Percentiles rank a stretch among this genome's conserved stretches.
Conservation (phyloP, 2,113 vertebrate genomes). For the Lepidothrix coronata region DNA sequence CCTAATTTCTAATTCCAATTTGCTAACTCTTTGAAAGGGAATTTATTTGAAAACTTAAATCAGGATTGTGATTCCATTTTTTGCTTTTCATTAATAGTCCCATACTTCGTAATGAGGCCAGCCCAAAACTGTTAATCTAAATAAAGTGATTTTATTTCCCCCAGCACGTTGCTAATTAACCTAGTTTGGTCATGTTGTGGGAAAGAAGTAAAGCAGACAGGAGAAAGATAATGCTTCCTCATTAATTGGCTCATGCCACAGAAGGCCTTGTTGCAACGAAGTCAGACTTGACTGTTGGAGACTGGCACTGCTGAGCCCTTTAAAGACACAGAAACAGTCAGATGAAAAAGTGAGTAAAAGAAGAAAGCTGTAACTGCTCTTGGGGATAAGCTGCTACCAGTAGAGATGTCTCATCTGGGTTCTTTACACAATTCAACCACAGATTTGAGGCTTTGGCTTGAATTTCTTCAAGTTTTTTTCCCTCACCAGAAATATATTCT, state of each 20-base stretch:
- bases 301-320: background rate
- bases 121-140: constrained; percentile 28
- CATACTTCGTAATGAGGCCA: constrained; percentile 15
- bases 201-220: constrained; percentile 19
- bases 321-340: background rate
- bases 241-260: constrained; percentile 19
- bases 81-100: background rate
- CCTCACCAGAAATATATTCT: background rate
- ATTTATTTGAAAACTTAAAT: background rate
- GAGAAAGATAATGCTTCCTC: background rate
- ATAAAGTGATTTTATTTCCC: constrained; percentile 42
- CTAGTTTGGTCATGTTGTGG: constrained; percentile 20
- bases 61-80: background rate
- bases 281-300: background rate
- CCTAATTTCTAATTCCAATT: background rate
- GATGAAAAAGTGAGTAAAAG: background rate
- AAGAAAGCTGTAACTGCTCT: background rate
- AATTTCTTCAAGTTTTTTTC: background rate
- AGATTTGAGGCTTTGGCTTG: background rate
- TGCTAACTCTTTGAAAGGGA: background rate
- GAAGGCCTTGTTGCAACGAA: background rate
- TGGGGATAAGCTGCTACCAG: background rate
- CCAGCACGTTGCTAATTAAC: constrained; percentile 49
- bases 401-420: background rate
- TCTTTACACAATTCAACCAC: background rate